Conservation (phyloP, 2,797 vertebrate genomes). For the Oophaga sylvatica region DNA sequence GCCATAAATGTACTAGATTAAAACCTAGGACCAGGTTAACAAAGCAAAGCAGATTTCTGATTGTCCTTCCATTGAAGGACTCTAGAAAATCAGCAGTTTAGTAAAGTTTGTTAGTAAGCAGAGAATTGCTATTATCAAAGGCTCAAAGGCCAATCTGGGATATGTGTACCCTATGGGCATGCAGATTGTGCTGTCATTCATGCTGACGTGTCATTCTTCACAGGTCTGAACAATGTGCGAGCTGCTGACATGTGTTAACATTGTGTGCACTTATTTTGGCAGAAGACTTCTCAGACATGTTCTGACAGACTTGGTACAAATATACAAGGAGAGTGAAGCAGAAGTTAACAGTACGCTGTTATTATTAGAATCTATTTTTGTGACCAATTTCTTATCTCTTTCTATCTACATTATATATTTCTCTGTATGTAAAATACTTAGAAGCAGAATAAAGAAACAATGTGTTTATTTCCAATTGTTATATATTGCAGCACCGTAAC, state of each 20-base stretch:
- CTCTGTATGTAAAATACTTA: too few species aligned
- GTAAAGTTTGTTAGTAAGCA: background rate
- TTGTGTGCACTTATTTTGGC: background rate
- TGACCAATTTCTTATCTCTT: background rate
- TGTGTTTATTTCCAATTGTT: too few species aligned
- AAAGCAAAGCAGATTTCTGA: background rate
- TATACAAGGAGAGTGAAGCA: background rate
- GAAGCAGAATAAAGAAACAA: too few species aligned
- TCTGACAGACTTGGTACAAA: background rate
- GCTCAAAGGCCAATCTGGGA: background rate
- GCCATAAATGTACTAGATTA: too few species aligned
- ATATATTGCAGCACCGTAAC: too few species aligned
- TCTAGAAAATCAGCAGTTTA: background rate
- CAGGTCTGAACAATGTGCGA: background rate
- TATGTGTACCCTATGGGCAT: background rate
- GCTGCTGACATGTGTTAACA: conserved; percentile 14
- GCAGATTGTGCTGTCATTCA: background rate
- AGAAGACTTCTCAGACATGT: background rate
- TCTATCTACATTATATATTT: too few species aligned
- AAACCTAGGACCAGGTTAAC: background rate
- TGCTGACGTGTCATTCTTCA: background rate
- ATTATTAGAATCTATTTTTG: conserved; percentile 17
- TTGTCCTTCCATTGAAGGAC: background rate
- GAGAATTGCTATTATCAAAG: background rate
- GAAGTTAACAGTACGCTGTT: background rate